Evolutionary conservation across 2,888 invertebrate genomes (phyloP), one percentile per base, ranked within the genome.

Genomic region (Mactromeris polynyma): DNA sequence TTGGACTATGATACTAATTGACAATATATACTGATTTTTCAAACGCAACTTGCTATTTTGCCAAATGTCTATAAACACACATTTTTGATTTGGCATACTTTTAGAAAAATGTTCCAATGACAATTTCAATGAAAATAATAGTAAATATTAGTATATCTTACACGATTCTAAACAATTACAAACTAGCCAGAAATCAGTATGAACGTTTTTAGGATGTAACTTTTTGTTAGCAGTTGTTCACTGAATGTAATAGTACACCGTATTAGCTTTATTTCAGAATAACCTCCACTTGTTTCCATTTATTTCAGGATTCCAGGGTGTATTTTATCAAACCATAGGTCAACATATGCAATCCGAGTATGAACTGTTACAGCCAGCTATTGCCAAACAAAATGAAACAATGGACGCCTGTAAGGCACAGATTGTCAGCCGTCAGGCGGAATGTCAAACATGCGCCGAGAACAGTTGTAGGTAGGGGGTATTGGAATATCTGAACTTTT

Each of bases 341-440:
- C n/a, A 80, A 31, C 80, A 80, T 51, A 11, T 80, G 14, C 46
- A 80, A 26, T 42, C 46, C 19, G 80, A 80, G 31, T 46, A 46
- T 31, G 11, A 46, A 17, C 51, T 80, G 2, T 46, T 80, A 31
- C 46, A 80, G 33, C 80, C 80, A 46, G 80, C 80, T 51, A 46
- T 80, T 14, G 31, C n/a, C n/a, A 42, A 19, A 46, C 80, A 80
- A 51, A 80, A 80, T 33, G 26, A 26, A 26, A 46, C 80, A 1
- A 80, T 80, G 80, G 31, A 46, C 6, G 26, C 42, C 3, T 80
- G 80, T 80, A 51, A 14, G 51, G 3, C 46, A 26, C 26, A 46
- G 17, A 80, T 80, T 14, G 9, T 40, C 4, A 17, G 1, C 2
- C 11, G 26, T 6, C 51, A 46, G 11, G 26, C 38, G 0, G 21